Percentiles rank a stretch among this genome's conserved stretches.
Evolutionary conservation across 2,113 vertebrate genomes (phyloP).

Genomic region (Craseonycteris thonglongyai): DNA sequence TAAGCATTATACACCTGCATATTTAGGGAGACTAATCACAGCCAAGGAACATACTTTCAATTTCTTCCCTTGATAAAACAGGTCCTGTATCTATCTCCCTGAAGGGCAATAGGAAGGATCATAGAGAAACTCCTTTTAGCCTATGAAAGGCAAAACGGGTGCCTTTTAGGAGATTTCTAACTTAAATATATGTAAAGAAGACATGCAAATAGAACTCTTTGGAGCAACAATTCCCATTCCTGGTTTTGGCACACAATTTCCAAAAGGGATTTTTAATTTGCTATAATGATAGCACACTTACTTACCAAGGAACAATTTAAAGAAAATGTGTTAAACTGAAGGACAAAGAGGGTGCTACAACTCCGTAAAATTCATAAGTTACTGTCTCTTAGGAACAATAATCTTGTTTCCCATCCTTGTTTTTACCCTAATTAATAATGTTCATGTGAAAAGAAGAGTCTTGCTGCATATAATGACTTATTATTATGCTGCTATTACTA

Average conservation of each 20-base stretch:
- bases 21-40: conserved; percentile 58
- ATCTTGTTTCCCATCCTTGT: background rate
- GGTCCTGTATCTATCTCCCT: conserved; percentile 54
- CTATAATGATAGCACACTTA: background rate
- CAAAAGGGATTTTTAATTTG: conserved; percentile 51
- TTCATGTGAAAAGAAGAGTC: background rate
- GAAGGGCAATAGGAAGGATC: conserved; percentile 61
- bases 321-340: conserved; percentile 28
- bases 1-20: conserved; percentile 30
- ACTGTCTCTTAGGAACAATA: background rate
- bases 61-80: conserved; percentile 51
- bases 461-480: background rate
- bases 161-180: conserved; percentile 35
- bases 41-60: conserved; percentile 65
- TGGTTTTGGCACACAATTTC: conserved; percentile 31
- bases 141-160: conserved; percentile 9
- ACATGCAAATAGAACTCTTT: conserved; percentile 34
- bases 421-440: conserved; percentile 26
- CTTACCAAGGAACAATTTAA: conserved; percentile 9
- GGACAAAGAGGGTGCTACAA: background rate
- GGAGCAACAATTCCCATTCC: background rate
- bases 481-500: background rate
- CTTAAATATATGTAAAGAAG: background rate
- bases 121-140: conserved; percentile 43
- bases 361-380: background rate